Evolutionary conservation across 2,113 vertebrate genomes (phyloP).

Genomic region (Himantopus leucocephalus): DNA sequence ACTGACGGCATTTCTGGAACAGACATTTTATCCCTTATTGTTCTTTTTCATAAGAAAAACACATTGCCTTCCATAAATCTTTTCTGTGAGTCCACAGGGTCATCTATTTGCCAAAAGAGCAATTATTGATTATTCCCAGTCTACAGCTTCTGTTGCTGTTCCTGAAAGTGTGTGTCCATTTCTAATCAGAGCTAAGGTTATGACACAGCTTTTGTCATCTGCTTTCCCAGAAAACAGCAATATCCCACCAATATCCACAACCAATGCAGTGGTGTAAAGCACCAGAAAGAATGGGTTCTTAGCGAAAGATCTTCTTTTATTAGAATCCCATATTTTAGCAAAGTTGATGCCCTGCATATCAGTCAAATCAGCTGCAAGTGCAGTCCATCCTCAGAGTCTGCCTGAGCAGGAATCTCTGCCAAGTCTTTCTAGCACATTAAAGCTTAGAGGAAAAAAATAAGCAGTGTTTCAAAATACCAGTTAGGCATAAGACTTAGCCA

Average conservation of each 20-base stretch:
- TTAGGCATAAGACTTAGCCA: neutral
- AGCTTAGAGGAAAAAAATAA: neutral
- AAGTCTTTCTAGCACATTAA: neutral
- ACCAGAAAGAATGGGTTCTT: neutral
- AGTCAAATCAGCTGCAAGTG: neutral
- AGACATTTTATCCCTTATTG: slow-evolving; percentile 40
- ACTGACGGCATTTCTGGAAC: slow-evolving; percentile 21
- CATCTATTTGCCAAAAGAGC: slow-evolving; percentile 61
- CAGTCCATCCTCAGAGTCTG: neutral
- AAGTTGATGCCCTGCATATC: neutral
- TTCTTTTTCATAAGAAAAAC: slow-evolving; percentile 58
- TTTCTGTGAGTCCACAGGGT: slow-evolving; percentile 47
- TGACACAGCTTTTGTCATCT: slow-evolving; percentile 36
- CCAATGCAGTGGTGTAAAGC: neutral
- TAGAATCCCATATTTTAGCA: slow-evolving; percentile 30
- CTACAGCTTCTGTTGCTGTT: slow-evolving; percentile 15
- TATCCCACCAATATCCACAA: neutral
- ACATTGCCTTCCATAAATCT: slow-evolving; percentile 51
- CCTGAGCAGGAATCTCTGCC: neutral
- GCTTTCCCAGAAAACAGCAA: slow-evolving; percentile 7
- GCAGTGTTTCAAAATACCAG: neutral
- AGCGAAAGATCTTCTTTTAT: slow-evolving; percentile 18
- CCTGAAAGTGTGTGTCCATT: slow-evolving; percentile 43
- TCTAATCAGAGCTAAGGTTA: slow-evolving; percentile 57
- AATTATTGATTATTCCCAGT: slow-evolving; percentile 65